Base-by-base conservation (phyloP, 1,140 invertebrate genomes). In the Drosophila saltans region DNA sequence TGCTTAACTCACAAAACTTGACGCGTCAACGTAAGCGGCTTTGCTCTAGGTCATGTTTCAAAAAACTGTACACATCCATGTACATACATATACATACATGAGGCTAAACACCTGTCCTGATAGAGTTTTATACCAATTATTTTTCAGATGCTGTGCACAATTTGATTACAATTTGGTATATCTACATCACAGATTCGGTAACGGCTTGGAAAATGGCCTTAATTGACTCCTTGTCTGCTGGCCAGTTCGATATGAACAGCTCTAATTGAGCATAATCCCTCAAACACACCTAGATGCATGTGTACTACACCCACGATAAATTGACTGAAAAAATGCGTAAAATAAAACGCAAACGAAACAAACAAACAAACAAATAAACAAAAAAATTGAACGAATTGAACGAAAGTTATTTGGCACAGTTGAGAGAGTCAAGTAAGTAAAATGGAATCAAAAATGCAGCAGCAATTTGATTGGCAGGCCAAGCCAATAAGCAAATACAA, bases 41-140 rank as follows among this genome's bases (percentile, higher is more conserved):
- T 86, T 88, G 69, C 64, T 88, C 72, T 86, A 88, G 83, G 84
- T 86, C 84, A 86, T 83, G 83, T 89, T 80, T 77, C 83, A 73
- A 36, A 63, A 45, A 63, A 45, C 45, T 58, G 57, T 56, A 65
- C 58, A 30, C 55, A 36, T 52, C 41, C 60, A 48, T 2, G 4
- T 4, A 30, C 2, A 30, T 3, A 30, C 1, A 30, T 4, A 30
- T 30, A 30, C 28, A 30, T 30, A 0, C 4, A 30, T 30, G 28
- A 28, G 56, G 48, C 66, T 59, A 33, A 61, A 52, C 39, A 75
- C 65, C 64, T 76, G 40, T 57, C 65, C 33, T 7, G 3, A 24
- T 33, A 59, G 36, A 26, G 28, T 43, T 30, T 16, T 36, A 3
- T 24, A 6, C 6, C 8, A 11, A 30, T 28, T 30, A 39, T 62